phyloP scores from a whole-genome alignment of 1,140 invertebrate genomes.

The Neodiprion pinetum region DNA sequence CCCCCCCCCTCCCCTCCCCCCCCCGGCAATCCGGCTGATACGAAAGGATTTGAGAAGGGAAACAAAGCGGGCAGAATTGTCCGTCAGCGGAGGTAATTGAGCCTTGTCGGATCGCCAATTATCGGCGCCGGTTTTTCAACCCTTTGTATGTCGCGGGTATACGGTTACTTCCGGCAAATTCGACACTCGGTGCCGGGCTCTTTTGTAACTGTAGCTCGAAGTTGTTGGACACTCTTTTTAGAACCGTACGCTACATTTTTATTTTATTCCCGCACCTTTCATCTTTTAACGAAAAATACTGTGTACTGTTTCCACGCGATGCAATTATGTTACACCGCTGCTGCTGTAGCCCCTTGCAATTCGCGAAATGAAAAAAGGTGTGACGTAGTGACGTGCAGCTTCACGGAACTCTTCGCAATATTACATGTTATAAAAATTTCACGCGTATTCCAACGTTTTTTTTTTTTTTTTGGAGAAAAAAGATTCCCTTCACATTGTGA shows the following conservation, averaged over 20 bases:
- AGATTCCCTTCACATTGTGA: no score
- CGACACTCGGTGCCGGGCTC: background rate
- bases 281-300: background rate
- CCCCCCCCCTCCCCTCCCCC: background rate
- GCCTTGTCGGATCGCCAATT: conserved; percentile 1
- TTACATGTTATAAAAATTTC: background rate
- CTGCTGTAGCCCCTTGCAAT: background rate
- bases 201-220: no score
- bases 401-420: no score
- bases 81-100: background rate
- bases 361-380: no score
- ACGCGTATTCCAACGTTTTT: no score
- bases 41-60: background rate
- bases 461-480: no score
- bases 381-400: no score
- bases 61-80: conserved; percentile 1
- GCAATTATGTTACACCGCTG: background rate
- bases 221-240: background rate
- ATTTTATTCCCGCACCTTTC: background rate
- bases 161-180: background rate
- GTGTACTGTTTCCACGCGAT: background rate
- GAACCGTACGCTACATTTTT: background rate
- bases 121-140: background rate
- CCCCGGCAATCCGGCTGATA: background rate
- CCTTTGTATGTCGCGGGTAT: background rate